These are phyloP conservation scores for Chunga burmeisteri DNA, from an alignment of 2,113 vertebrate genomes.

Conservation along the genomic window DNA sequence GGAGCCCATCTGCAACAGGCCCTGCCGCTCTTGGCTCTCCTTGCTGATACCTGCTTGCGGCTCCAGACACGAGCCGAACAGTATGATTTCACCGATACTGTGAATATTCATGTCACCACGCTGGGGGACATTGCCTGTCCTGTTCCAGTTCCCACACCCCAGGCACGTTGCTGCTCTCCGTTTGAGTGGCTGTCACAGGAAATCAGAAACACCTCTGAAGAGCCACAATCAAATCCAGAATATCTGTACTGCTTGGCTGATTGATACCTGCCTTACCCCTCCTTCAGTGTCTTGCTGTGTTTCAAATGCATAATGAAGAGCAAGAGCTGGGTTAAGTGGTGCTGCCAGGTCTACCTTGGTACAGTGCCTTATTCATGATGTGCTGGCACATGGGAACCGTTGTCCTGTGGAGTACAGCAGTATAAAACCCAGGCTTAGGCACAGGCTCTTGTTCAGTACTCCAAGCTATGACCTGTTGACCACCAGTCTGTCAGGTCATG, in stretches of 20 bases:
- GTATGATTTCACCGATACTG: not conserved
- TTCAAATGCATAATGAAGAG: not conserved
- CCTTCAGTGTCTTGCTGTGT: not conserved
- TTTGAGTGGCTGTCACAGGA: not conserved
- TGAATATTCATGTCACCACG: not conserved
- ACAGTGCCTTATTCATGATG: not conserved
- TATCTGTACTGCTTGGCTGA: not conserved
- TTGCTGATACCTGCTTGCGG: not conserved
- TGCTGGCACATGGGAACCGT: not conserved
- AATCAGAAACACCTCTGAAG: not conserved
- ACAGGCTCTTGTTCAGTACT: not conserved
- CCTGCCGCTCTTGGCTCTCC: not conserved
- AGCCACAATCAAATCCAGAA: not conserved
- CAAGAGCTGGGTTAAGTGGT: not conserved
- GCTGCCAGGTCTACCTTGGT: not conserved
- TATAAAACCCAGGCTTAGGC: not conserved
- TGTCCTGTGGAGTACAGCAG: not conserved
- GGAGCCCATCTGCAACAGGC: not conserved
- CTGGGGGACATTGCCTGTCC: not conserved
- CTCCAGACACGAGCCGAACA: not conserved
- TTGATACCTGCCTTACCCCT: not conserved
- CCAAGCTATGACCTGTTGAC: not conserved
- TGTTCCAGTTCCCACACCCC: accelerated
- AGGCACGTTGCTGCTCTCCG: not conserved
- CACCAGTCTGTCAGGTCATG: not conserved